Percentiles rank a stretch among this genome's conserved stretches.
Evolutionary conservation across 1,140 invertebrate genomes (phyloP).

Genomic region (Caenorhabditis brenneri): DNA sequence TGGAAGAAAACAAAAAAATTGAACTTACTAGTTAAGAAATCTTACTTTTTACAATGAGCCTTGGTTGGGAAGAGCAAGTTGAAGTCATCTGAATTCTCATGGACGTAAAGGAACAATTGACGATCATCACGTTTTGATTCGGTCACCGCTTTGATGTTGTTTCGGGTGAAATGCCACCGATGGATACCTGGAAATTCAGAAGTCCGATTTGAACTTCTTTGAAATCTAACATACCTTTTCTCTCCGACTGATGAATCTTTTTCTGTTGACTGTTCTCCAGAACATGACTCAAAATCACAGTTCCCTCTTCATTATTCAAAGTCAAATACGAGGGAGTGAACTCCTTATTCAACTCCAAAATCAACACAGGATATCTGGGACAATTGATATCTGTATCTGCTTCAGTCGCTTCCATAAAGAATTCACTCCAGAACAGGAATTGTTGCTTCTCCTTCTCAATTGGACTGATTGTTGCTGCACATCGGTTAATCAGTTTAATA

Average conservation of each 20-base stretch:
- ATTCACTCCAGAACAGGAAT: conserved; percentile 87
- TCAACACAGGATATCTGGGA: conserved; percentile 75
- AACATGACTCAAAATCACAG: conserved; percentile 66
- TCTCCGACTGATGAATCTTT: conserved; percentile 79
- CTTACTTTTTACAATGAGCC: conserved; percentile 77
- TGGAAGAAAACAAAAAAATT: not conserved
- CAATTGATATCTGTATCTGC: conserved; percentile 77
- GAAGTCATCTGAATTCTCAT: conserved; percentile 97
- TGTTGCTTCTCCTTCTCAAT: conserved; percentile 71
- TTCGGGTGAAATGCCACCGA: conserved; percentile 89
- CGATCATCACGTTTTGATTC: conserved; percentile 92
- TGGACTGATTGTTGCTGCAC: conserved; percentile 69
- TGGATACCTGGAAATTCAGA: conserved; percentile 77
- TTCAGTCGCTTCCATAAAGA: conserved; percentile 91
- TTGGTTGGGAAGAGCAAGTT: conserved; percentile 96
- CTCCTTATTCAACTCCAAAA: conserved; percentile 84
- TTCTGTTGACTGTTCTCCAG: conserved; percentile 73
- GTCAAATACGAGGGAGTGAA: conserved; percentile 69
- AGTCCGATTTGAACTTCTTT: not conserved
- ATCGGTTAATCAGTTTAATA: conserved; percentile 87
- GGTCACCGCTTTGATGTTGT: conserved; percentile 85
- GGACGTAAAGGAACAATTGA: conserved; percentile 94
- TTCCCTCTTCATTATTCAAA: conserved; percentile 65
- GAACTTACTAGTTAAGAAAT: not conserved
- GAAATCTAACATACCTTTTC: not conserved